Conservation (phyloP, 2,888 invertebrate genomes). For the Vanessa cardui region DNA sequence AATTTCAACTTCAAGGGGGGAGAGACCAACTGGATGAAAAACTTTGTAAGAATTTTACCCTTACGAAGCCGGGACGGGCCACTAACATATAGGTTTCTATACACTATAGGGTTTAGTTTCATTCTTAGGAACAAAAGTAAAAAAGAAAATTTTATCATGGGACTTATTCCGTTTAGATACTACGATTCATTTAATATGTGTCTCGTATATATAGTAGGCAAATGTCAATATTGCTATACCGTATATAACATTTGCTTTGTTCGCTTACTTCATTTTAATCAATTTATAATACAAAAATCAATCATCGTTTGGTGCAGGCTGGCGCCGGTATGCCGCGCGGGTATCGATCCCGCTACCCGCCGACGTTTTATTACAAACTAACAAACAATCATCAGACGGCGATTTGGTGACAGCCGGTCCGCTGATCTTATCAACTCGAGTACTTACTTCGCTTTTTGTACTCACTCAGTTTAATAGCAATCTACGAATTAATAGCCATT, state of each 20-base stretch:
- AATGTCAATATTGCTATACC: background rate
- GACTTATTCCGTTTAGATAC: background rate
- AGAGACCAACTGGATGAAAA: too few relatives aligned
- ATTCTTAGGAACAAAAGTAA: too few relatives aligned
- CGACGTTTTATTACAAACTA: slow-evolving; percentile 37
- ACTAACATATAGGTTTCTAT: too few relatives aligned
- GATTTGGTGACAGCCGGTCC: slow-evolving; percentile 13
- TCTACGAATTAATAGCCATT: too few relatives aligned
- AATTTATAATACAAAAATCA: slow-evolving; percentile 13
- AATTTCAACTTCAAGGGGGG: too few relatives aligned
- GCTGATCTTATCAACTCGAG: slow-evolving; percentile 22
- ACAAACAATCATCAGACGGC: slow-evolving; percentile 37
- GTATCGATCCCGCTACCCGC: slow-evolving; percentile 44
- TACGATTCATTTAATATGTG: background rate
- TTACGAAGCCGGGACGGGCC: too few relatives aligned
- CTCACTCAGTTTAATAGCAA: too few relatives aligned
- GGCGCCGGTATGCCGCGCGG: slow-evolving; percentile 39
- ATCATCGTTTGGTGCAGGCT: slow-evolving; percentile 25
- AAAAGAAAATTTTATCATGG: too few relatives aligned
- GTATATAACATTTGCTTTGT: background rate
- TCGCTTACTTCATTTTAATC: background rate
- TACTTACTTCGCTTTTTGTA: slow-evolving; percentile 17
- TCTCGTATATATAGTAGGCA: background rate
- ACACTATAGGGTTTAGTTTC: too few relatives aligned
- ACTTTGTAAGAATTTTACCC: too few relatives aligned